Evolutionary conservation across 2,113 vertebrate species (phyloP).

Genomic region (Atherinomorus stipes): DNA sequence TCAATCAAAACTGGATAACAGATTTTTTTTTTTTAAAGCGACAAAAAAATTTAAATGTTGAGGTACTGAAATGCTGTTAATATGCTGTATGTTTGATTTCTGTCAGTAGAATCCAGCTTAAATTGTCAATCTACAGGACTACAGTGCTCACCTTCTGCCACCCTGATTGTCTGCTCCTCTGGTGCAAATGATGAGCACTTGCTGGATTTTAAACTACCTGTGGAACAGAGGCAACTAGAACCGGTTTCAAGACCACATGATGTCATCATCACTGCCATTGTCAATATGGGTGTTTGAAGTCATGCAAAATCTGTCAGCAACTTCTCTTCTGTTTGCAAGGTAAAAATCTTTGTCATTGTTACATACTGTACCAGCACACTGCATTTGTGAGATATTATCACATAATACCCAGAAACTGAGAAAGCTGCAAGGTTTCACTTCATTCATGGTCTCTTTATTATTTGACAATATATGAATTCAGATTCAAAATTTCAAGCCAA

Average conservation of each 20-base stretch:
- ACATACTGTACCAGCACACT: not conserved
- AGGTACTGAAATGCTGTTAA: not conserved
- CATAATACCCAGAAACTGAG: too few relatives aligned
- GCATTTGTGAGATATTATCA: too few relatives aligned
- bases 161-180: not conserved
- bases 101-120: not conserved
- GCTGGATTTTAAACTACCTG: not conserved
- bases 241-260: not conserved
- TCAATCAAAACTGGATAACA: too few relatives aligned
- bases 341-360: not conserved
- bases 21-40: not conserved
- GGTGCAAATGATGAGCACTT: not conserved
- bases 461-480: too few relatives aligned
- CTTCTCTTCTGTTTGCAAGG: not conserved
- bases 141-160: not conserved
- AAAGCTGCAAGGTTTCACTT: too few relatives aligned
- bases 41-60: not conserved
- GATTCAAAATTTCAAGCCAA: too few relatives aligned
- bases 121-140: not conserved
- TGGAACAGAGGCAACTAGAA: not conserved
- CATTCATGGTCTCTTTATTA: too few relatives aligned
- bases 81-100: not conserved
- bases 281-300: not conserved
- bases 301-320: not conserved
- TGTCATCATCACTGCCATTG: too few relatives aligned